A percentile compares a stretch with the other conserved stretches of the same genome.
Conservation (phyloP, 2,113 vertebrate species). For the Brachirus orientalis region DNA sequence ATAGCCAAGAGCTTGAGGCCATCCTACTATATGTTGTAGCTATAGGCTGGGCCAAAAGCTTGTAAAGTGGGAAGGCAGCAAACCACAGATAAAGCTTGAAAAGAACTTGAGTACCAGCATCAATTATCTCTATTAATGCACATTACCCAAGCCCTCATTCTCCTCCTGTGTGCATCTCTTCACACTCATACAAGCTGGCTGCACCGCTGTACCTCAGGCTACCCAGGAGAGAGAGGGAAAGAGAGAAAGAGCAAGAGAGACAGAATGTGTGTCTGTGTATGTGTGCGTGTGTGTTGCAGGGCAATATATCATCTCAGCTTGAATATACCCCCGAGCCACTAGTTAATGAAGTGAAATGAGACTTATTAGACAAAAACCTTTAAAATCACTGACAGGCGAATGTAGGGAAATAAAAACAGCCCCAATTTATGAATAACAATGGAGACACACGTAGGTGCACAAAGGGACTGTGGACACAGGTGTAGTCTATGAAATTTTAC, state of each 20-base stretch:
- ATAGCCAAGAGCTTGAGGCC: constrained; percentile 1
- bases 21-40: constrained; percentile 1
- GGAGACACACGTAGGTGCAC: constrained; percentile 22
- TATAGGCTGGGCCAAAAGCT: constrained; percentile 17
- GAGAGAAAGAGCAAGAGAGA: not conserved
- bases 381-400: constrained; percentile 80
- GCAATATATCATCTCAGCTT: constrained; percentile 80
- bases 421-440: constrained; percentile 65
- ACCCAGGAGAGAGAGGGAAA: constrained; percentile 14
- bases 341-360: constrained; percentile 86
- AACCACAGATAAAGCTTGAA: constrained; percentile 44
- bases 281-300: constrained; percentile 36
- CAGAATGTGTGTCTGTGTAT: too few relatives aligned
- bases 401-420: constrained; percentile 54
- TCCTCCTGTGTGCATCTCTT: constrained; percentile 62
- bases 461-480: constrained; percentile 23
- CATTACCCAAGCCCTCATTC: constrained; percentile 64
- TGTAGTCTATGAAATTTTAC: constrained; percentile 3
- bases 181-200: constrained; percentile 49
- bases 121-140: constrained; percentile 73
- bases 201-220: constrained; percentile 60
- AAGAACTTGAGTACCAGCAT: constrained; percentile 58
- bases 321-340: constrained; percentile 80
- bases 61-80: constrained; percentile 21
- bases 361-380: constrained; percentile 83